A percentile compares a stretch with the other conserved stretches of the same genome.
Conservation (phyloP, 2,797 vertebrate genomes). For the Spheniscus humboldti region DNA sequence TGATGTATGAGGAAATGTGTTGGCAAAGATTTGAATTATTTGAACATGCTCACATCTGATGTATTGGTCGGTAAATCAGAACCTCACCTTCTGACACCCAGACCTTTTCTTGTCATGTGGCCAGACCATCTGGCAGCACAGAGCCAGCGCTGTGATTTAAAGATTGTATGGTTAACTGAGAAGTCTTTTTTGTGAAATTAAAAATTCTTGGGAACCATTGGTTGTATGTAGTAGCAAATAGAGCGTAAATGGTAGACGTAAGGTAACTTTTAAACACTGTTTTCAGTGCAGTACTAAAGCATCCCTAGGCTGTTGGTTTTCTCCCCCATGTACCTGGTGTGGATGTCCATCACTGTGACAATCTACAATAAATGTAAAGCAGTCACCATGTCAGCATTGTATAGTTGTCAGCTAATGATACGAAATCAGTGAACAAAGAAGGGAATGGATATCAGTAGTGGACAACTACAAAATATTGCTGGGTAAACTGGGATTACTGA, state of each 20-base stretch:
- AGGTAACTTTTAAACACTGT: background rate
- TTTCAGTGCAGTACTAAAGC: background rate
- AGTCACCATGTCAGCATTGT: background rate
- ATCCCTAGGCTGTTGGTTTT: background rate
- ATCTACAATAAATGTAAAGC: background rate
- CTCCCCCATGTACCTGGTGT: background rate
- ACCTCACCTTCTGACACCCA: background rate
- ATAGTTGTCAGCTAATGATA: background rate
- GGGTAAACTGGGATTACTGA: background rate
- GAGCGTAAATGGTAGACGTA: background rate
- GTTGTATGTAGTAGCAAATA: background rate
- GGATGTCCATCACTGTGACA: background rate
- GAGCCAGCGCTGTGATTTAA: background rate
- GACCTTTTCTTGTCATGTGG: background rate
- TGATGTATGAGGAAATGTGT: background rate
- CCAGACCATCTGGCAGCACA: background rate
- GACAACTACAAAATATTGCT: background rate
- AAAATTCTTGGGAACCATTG: background rate
- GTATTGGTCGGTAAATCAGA: background rate
- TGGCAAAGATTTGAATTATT: background rate
- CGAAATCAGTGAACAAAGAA: background rate
- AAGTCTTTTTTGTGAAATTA: background rate
- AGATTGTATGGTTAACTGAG: background rate
- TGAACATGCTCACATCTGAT: background rate
- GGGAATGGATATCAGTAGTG: background rate